Percentiles rank a stretch among this genome's conserved stretches.
phyloP scores from a whole-genome alignment of 2,888 invertebrate species.

The Drosophila rubida region DNA sequence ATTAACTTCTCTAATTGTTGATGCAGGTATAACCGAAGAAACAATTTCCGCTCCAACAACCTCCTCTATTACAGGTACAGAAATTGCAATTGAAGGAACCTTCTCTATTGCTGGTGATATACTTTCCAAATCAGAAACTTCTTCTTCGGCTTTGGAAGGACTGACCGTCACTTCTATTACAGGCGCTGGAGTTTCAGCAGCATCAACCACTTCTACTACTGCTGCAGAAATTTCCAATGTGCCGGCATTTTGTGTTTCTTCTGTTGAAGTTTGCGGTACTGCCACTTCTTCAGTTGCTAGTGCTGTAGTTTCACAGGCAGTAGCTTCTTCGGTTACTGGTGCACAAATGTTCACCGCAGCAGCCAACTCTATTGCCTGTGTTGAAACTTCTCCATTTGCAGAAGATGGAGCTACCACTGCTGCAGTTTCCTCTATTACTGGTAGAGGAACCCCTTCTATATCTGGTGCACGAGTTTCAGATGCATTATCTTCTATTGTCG shows the following conservation, averaged over 20 bases:
- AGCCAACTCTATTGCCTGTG: background rate
- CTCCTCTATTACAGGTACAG: background rate
- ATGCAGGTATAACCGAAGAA: background rate
- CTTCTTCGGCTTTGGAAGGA: too few relatives aligned
- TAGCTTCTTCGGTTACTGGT: background rate
- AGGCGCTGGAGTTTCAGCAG: background rate
- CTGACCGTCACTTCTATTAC: too few relatives aligned
- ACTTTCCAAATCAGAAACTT: background rate
- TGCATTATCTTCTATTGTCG: background rate
- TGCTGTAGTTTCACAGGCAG: background rate
- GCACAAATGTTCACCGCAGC: background rate
- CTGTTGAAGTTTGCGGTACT: too few relatives aligned
- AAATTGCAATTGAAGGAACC: background rate
- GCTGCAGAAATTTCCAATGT: background rate
- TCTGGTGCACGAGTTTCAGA: background rate
- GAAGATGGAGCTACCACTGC: too few relatives aligned
- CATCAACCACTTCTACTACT: background rate
- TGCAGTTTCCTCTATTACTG: background rate
- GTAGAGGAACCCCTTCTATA: background rate
- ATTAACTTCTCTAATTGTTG: conserved; percentile 5
- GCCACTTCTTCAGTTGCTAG: background rate
- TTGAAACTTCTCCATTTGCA: too few relatives aligned
- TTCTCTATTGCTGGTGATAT: background rate
- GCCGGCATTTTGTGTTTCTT: background rate
- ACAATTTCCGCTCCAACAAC: background rate